Conservation (phyloP, 2,888 invertebrate genomes). For the Acheta domesticus region DNA sequence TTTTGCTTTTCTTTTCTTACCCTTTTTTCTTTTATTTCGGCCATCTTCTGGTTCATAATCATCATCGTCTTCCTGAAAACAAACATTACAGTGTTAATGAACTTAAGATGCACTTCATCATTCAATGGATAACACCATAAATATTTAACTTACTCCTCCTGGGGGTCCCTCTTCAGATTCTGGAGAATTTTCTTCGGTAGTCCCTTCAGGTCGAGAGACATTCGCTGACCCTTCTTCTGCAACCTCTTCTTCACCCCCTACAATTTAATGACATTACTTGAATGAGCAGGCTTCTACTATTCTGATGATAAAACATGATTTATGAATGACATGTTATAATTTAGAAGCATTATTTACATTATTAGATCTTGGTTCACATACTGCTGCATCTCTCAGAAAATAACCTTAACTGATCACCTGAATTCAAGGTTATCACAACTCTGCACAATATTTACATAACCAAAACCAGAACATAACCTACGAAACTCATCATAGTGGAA, state of each 20-base stretch:
- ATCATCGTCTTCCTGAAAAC: conserved; percentile 71
- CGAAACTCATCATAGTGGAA: not conserved
- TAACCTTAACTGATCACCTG: not conserved
- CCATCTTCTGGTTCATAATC: conserved; percentile 82
- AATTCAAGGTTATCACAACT: conserved; percentile 23
- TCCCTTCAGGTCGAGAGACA: conserved; percentile 52
- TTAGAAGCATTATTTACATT: not conserved
- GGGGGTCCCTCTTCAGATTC: conserved; percentile 70
- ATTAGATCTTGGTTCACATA: not conserved
- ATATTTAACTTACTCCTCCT: conserved; percentile 49
- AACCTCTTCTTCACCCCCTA: conserved; percentile 67
- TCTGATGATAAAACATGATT: not conserved
- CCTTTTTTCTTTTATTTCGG: conserved; percentile 81
- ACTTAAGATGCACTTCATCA: conserved; percentile 24
- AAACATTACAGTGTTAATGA: conserved; percentile 24
- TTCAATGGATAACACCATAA: not conserved
- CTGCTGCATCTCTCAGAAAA: not conserved
- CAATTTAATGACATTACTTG: conserved; percentile 35
- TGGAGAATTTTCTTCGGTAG: conserved; percentile 63
- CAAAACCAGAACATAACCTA: conserved; percentile 24
- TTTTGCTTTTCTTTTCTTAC: conserved; percentile 87
- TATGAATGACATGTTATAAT: not conserved
- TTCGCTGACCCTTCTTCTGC: conserved; percentile 54
- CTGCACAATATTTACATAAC: not conserved
- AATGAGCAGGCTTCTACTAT: not conserved